phyloP scores from a whole-genome alignment of 2,888 invertebrate species.

The Candidula unifasciata region DNA sequence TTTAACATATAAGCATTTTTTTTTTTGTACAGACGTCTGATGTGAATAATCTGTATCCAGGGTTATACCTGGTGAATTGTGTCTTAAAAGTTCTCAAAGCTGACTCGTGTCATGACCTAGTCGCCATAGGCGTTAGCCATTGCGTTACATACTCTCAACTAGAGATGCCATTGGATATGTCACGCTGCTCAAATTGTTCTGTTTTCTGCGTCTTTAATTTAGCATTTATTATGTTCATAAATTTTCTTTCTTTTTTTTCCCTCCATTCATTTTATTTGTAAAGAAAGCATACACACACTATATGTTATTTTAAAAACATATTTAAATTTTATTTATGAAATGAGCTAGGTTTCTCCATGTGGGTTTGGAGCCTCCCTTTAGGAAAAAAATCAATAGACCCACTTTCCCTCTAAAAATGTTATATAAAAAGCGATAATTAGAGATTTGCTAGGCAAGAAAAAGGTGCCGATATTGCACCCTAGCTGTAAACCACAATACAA shows the following conservation, averaged over 20 bases:
- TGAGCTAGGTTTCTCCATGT: too few relatives aligned
- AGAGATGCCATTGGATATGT: slow-evolving; percentile 23
- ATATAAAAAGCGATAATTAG: too few relatives aligned
- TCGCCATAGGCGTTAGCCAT: background rate
- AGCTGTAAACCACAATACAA: too few relatives aligned
- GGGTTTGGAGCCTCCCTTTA: too few relatives aligned
- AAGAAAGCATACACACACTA: too few relatives aligned
- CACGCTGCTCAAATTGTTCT: slow-evolving; percentile 39
- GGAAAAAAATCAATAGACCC: too few relatives aligned
- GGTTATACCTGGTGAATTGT: background rate
- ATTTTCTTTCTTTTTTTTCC: background rate
- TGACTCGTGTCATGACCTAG: background rate
- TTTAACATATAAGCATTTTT: slow-evolving; percentile 20
- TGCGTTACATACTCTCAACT: background rate
- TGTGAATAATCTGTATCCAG: slow-evolving; percentile 42
- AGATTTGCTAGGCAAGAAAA: too few relatives aligned
- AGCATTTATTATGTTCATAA: background rate
- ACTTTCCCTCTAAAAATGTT: too few relatives aligned
- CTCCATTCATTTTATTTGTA: background rate
- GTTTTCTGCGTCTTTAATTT: background rate
- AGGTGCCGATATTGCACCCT: too few relatives aligned
- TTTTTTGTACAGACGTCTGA: background rate
- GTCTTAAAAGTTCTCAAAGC: background rate
- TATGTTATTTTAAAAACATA: background rate
- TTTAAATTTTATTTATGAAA: too few relatives aligned